Evolutionary conservation across 2,888 invertebrate genomes (phyloP).

Genomic region (Drosophila recens): DNA sequence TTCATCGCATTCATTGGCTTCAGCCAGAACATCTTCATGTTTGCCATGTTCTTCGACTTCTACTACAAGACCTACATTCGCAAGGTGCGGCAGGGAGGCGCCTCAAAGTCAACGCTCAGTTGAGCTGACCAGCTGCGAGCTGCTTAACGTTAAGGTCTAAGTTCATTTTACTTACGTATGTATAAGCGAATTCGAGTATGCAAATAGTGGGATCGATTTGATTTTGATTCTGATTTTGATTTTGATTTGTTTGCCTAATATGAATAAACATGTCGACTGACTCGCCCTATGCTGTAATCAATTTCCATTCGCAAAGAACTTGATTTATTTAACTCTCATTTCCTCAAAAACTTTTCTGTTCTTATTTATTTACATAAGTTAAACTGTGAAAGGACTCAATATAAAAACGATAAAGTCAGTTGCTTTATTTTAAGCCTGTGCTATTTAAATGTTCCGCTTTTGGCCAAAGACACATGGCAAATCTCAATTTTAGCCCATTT

Average conservation of each 20-base stretch:
- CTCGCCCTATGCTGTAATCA: constrained; percentile 37
- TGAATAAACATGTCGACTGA: constrained; percentile 68
- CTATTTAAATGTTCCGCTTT: neutral
- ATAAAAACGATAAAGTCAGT: constrained; percentile 49
- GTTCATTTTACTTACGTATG: constrained; percentile 27
- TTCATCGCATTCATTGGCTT: constrained; percentile 75
- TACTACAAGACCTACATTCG: constrained; percentile 82
- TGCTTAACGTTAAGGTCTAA: constrained; percentile 33
- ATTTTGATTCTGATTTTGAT: constrained; percentile 20
- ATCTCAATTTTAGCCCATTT: constrained; percentile 15
- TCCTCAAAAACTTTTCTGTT: no score
- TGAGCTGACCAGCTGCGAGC: constrained; percentile 29
- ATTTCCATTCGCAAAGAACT: constrained; percentile 43
- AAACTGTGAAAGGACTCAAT: constrained; percentile 42
- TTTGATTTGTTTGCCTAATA: constrained; percentile 37
- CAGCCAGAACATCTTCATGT: constrained; percentile 84
- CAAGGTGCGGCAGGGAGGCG: constrained; percentile 6
- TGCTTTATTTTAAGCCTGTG: constrained; percentile 5
- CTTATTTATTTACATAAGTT: neutral
- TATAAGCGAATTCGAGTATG: constrained; percentile 33
- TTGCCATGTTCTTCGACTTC: constrained; percentile 84
- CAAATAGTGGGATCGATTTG: constrained; percentile 46
- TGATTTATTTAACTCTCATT: constrained; percentile 2
- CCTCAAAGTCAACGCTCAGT: constrained; percentile 43
- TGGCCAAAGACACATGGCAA: neutral